These are phyloP conservation scores for Macrobrachium nipponense DNA, from an alignment of 1,140 invertebrate genomes.

Conservation along the genomic window DNA sequence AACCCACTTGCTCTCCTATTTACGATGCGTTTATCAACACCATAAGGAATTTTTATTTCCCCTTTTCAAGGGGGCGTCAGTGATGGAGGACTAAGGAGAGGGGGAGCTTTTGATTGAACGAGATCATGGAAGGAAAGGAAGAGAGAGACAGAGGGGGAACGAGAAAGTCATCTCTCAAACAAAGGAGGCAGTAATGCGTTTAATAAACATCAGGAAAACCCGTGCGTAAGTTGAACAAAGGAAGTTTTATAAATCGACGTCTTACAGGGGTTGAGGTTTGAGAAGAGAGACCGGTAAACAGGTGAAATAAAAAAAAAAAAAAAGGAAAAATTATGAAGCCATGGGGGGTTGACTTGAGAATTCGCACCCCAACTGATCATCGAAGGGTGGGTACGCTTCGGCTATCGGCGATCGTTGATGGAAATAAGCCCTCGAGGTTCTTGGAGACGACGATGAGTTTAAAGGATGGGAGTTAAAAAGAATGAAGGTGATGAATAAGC, in stretches of 20 bases:
- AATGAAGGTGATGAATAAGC: neutral
- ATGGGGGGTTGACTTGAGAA: neutral
- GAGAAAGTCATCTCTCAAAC: conserved; percentile 24
- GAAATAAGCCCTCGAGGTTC: too few relatives aligned
- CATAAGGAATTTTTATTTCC: neutral
- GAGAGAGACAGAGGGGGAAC: neutral
- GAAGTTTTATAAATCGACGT: conserved; percentile 25
- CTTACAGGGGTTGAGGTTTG: conserved; percentile 2
- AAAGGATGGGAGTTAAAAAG: neutral
- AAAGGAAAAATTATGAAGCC: too few relatives aligned
- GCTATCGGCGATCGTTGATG: neutral
- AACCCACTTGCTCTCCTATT: neutral
- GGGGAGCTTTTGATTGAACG: neutral
- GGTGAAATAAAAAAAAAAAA: neutral
- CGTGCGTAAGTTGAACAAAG: conserved; percentile 28
- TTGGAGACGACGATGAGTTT: conserved; percentile 15
- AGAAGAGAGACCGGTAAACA: neutral
- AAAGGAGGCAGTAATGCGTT: conserved; percentile 44
- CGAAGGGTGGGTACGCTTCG: neutral
- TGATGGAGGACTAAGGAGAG: neutral
- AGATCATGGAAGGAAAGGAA: neutral
- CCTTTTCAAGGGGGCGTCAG: neutral
- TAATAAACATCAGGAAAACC: conserved; percentile 42
- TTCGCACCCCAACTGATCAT: neutral
- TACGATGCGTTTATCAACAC: neutral